Percentiles rank a stretch among this genome's conserved stretches.
phyloP scores from a whole-genome alignment of 2,113 vertebrate species.

The Bettongia penicillata region DNA sequence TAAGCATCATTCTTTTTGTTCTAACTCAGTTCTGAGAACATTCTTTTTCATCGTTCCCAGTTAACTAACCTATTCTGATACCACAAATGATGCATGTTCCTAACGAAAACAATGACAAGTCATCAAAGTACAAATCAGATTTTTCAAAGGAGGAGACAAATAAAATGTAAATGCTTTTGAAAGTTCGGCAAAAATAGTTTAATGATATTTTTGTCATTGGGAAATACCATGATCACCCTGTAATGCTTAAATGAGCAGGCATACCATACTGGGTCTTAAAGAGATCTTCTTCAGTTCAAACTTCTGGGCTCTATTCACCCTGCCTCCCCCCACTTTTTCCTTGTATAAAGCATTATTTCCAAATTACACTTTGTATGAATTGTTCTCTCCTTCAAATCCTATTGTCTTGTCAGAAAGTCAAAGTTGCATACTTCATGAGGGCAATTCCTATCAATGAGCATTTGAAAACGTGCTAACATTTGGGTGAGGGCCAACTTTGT shows the following conservation, averaged over 20 bases:
- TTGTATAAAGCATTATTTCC: background rate
- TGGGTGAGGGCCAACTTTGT: conserved; percentile 56
- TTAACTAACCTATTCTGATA: conserved; percentile 29
- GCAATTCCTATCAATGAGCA: conserved; percentile 51
- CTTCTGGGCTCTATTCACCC: background rate
- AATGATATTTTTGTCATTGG: conserved; percentile 7
- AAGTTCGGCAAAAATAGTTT: conserved; percentile 48
- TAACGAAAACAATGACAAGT: conserved; percentile 63
- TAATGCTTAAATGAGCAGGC: conserved; percentile 14
- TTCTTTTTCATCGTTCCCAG: background rate
- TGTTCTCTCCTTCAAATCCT: conserved; percentile 61
- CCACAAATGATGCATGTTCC: conserved; percentile 48
- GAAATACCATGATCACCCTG: background rate
- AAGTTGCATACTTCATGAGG: conserved; percentile 29
- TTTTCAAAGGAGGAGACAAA: conserved; percentile 27
- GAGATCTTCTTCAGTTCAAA: background rate
- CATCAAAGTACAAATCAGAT: conserved; percentile 35
- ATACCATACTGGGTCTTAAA: conserved; percentile 9
- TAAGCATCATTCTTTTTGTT: background rate
- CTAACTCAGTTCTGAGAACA: conserved; percentile 8
- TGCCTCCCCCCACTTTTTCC: background rate
- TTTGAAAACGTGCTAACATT: conserved; percentile 14
- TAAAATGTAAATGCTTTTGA: background rate
- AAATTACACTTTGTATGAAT: conserved; percentile 29
- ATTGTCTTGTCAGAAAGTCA: conserved; percentile 58